Evolutionary conservation across 2,113 vertebrate genomes (phyloP).

Genomic region (Dasypus novemcinctus): DNA sequence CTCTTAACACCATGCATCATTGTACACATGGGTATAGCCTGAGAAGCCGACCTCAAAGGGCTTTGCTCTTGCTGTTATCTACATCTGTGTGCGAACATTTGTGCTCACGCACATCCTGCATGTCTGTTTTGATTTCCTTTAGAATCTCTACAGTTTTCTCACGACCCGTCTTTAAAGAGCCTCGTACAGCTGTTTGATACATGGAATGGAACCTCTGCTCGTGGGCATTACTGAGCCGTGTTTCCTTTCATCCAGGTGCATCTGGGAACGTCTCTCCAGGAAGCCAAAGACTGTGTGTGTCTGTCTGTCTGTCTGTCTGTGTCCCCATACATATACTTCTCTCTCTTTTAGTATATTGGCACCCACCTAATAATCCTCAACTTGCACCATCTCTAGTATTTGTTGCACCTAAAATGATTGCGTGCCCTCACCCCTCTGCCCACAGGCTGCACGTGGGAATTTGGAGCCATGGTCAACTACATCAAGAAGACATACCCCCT

Average conservation of each 20-base stretch:
- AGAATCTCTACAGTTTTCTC: neutral
- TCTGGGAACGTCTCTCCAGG: neutral
- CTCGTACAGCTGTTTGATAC: neutral
- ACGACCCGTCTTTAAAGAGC: neutral
- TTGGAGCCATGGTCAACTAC: slow-evolving; percentile 95
- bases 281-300: neutral
- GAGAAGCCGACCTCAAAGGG: neutral
- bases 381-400: neutral
- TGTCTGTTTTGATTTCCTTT: neutral
- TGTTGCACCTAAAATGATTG: neutral
- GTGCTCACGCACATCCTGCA: neutral
- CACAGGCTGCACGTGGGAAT: slow-evolving; percentile 98
- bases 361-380: neutral
- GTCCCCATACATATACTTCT: neutral
- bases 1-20: neutral
- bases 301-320: neutral
- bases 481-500: slow-evolving; percentile 93
- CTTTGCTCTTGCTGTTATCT: neutral
- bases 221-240: neutral
- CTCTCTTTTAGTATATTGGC: neutral
- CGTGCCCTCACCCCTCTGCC: neutral
- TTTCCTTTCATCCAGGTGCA: neutral
- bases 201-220: neutral
- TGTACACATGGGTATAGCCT: neutral
- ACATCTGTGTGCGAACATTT: neutral